A percentile compares a stretch with the other conserved stretches of the same genome.
These are phyloP conservation scores for Caenorhabditis sinica DNA, from an alignment of 2,888 invertebrate genomes.

Conservation along the genomic window DNA sequence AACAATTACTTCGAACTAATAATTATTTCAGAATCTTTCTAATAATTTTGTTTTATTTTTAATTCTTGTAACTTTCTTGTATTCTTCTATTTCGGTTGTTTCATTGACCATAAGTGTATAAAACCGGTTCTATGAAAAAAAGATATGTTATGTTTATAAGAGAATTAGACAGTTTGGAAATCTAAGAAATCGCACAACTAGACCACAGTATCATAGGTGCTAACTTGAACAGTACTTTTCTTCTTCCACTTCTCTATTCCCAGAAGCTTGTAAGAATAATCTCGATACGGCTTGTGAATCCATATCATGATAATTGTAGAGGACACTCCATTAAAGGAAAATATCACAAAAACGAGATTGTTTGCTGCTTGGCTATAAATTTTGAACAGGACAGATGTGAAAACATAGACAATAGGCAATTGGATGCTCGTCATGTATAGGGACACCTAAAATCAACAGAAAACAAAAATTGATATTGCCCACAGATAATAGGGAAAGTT, in stretches of 20 bases:
- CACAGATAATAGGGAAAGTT: too few relatives aligned
- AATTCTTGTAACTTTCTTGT: not conserved
- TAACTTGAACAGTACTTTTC: too few relatives aligned
- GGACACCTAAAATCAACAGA: not conserved
- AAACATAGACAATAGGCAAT: not conserved
- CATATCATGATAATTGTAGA: slow-evolving; percentile 24
- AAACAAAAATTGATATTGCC: not conserved
- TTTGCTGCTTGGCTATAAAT: slow-evolving; percentile 3
- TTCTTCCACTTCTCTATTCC: not conserved
- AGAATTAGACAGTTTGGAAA: too few relatives aligned
- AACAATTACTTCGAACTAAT: not conserved
- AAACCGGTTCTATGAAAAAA: too few relatives aligned
- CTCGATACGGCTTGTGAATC: slow-evolving; percentile 37
- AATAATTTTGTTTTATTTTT: too few relatives aligned
- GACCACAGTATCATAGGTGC: too few relatives aligned
- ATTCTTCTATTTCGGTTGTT: too few relatives aligned
- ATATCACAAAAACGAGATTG: slow-evolving; percentile 8
- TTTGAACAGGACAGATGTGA: not conserved
- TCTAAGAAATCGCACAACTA: too few relatives aligned
- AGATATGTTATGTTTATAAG: too few relatives aligned
- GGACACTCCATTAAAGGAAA: slow-evolving; percentile 14
- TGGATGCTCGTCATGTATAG: slow-evolving; percentile 27
- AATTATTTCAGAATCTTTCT: not conserved
- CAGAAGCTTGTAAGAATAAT: slow-evolving; percentile 1
- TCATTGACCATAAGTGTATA: too few relatives aligned